Evolutionary conservation across 1,140 invertebrate species (phyloP), one percentile per base, ranked within the genome.

Genomic region (Drosophila serrata): DNA sequence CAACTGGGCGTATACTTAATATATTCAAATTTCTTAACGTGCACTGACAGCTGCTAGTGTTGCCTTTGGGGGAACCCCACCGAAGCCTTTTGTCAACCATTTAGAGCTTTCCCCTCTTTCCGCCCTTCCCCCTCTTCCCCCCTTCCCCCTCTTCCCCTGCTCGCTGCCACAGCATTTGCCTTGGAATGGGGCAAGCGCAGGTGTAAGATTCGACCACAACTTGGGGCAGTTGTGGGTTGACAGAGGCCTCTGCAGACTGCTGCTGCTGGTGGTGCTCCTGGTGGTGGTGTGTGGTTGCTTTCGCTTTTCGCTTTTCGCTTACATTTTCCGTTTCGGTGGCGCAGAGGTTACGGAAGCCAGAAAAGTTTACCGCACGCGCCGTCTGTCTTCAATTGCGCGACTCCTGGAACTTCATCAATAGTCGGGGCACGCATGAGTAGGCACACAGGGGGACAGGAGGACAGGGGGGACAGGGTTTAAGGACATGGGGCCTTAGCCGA

Each of bases 341-440:
- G 24, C 43, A 35, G 48, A 24, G 67, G 67, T 37, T 56, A 37
- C 42, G 69, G 78, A 76, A 88, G 62, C 84, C 80, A 61, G 65
- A 55, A 53, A 79, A 78, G 74, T 77, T 78, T 8, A 69, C 62
- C 70, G 80, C 84, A 87, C 70, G 84, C 84, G 84, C 84, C 80
- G 79, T 42, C 65, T 79, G 84, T 49, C 62, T 73, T 63, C 74
- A 81, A 85, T 81, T 78, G 81, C 60, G 60, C 55, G 53, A 56
- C 63, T 55, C 51, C 72, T 68, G 53, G 53, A 76, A 65, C 39
- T 62, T 82, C 75, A 88, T 87, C 72, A 82, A 88, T 88, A 88
- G 79, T 75, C 75, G 43, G 48, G 33, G 40, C 84, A 88, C 84
- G 80, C 72, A 69, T 65, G 27, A 55, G 7, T 19, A 15, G 51